Base-by-base conservation (phyloP, 2,888 invertebrate genomes). In the Alsophila aescularia region DNA sequence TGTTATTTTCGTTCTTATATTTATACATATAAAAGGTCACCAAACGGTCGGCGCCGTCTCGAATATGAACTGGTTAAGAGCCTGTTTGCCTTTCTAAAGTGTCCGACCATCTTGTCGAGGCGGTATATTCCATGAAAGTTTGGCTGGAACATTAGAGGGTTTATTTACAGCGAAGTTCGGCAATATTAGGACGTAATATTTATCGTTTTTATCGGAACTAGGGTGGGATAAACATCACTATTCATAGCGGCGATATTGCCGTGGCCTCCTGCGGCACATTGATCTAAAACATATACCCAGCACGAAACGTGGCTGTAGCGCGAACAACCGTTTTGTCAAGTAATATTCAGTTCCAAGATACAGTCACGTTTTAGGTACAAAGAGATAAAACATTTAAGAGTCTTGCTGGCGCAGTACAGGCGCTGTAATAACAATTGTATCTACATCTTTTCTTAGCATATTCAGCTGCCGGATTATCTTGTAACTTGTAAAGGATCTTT, bases 231-330 rank as follows among this genome's bases (percentile, higher is more conserved):
- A 64, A 64, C 59, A 66, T 62, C 62, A 68, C 68, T 73, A 74
- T 73, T 73, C 75, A 77, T 73, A 70, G 65, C 67, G 59, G 61
- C 58, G 58, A 67, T 77, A 77, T 72, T 72, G 63, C 66, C 52
- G 52, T 62, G 67, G 64, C 65, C 65, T 63, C 62, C 57, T 62
- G 57, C 52, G 55, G 60, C 60, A 66, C 70, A 66, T 73, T 72
- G 69, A 72, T 73, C 66, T 68, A 64, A 65, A 60, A 63, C 71
- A 62, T 73, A 72, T 72, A 69, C 58, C 62, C 54, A 48, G 62
- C 65, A 73, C 72, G 72, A 72, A 77, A 74, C 73, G 67, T 71
- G 67, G 62, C 66, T 65, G 63, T 53, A 52, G 60, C 42, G 52
- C 63, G 56, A 67, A 63, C 64, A 59, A 60, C 68, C 63, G 54